These are phyloP conservation scores for Philaethria dido DNA, from an alignment of 2,888 invertebrate species.

Conservation along the genomic window DNA sequence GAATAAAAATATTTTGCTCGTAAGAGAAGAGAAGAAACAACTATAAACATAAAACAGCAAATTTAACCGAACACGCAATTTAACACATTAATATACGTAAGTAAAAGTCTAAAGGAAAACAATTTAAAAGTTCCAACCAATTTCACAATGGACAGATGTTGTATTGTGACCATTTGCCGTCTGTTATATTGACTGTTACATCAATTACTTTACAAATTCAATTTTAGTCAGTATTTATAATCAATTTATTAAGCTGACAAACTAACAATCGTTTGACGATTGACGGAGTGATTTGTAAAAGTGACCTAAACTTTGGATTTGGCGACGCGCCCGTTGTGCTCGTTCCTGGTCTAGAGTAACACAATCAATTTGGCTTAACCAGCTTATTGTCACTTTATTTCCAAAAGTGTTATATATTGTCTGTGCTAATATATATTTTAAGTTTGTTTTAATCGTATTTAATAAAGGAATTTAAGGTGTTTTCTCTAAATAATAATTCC, in stretches of 20 bases:
- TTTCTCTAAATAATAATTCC: too few relatives aligned
- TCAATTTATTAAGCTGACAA: constrained; percentile 24
- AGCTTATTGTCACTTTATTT: constrained; percentile 27
- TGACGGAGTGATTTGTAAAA: constrained; percentile 20
- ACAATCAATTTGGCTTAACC: constrained; percentile 36
- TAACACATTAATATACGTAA: neutral
- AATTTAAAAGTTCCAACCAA: constrained; percentile 23
- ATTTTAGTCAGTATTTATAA: constrained; percentile 21
- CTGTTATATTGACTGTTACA: constrained; percentile 25
- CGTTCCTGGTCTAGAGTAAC: constrained; percentile 30
- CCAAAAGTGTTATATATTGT: neutral
- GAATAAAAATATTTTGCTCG: too few relatives aligned
- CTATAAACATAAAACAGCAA: neutral
- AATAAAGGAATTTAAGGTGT: too few relatives aligned
- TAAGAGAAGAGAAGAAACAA: too few relatives aligned
- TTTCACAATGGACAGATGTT: constrained; percentile 29
- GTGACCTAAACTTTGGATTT: constrained; percentile 26
- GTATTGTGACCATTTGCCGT: constrained; percentile 24
- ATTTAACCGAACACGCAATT: neutral
- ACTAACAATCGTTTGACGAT: constrained; percentile 16
- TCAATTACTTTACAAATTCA: constrained; percentile 23
- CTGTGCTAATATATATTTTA: constrained; percentile 1
- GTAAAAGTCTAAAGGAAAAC: constrained; percentile 1
- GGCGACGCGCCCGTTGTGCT: constrained; percentile 33
- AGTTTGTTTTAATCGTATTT: too few relatives aligned